Evolutionary conservation across 1,140 invertebrate species (phyloP).

Genomic region (Limonius californicus): DNA sequence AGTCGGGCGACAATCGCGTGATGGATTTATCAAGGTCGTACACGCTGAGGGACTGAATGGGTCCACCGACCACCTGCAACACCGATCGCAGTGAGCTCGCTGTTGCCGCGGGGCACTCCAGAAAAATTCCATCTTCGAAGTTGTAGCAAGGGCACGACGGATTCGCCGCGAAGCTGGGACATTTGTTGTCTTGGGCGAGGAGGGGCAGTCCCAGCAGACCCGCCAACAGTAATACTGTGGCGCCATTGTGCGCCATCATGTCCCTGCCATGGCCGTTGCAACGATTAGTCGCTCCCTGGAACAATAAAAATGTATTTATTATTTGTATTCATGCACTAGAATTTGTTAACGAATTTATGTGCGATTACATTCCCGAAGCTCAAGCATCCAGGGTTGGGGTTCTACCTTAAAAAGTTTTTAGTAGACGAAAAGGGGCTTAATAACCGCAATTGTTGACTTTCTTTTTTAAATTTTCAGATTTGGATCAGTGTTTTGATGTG

Average conservation of each 20-base stretch:
- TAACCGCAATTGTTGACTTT: no score
- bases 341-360: no score
- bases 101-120: slow-evolving; percentile 82
- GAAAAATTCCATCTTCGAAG: slow-evolving; percentile 83
- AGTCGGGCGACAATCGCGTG: slow-evolving; percentile 62
- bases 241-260: slow-evolving; percentile 38
- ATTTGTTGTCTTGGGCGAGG: slow-evolving; percentile 43
- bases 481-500: no score
- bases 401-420: no score
- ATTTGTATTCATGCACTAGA: no score
- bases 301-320: slow-evolving; percentile 3
- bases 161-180: slow-evolving; percentile 66
- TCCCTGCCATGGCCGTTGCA: not conserved
- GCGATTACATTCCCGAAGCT: no score
- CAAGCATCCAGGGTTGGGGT: no score
- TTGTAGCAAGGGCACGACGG: slow-evolving; percentile 85
- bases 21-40: slow-evolving; percentile 79
- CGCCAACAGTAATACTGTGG: slow-evolving; percentile 27
- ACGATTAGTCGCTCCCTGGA: not conserved
- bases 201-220: slow-evolving; percentile 24
- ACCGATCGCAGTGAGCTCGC: slow-evolving; percentile 49
- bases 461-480: no score
- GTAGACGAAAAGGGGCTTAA: no score
- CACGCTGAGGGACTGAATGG: slow-evolving; percentile 79
- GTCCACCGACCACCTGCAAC: slow-evolving; percentile 54